Evolutionary conservation across 2,797 vertebrate species (phyloP).

Genomic region (Ataeniobius toweri): DNA sequence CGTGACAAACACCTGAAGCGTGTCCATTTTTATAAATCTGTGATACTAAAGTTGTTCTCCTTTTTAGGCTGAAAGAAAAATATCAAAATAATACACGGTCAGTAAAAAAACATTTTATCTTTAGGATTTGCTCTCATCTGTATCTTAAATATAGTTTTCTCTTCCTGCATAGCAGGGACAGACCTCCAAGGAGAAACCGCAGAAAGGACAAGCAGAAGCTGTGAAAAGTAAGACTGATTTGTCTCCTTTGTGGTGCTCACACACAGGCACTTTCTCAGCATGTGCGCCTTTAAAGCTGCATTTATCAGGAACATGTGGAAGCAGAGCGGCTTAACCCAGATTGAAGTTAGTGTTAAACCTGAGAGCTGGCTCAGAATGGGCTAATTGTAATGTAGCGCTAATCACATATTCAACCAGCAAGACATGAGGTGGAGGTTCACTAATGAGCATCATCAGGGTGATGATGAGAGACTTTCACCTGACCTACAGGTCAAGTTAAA

Average conservation of each 20-base stretch:
- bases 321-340: no score
- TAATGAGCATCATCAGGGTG: no score
- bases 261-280: slow-evolving; percentile 15
- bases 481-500: no score
- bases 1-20: background rate
- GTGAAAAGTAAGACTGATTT: slow-evolving; percentile 80
- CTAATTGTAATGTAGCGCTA: no score
- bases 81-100: slow-evolving; percentile 50
- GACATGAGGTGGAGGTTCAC: no score
- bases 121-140: background rate
- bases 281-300: slow-evolving; percentile 32
- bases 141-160: slow-evolving; percentile 34
- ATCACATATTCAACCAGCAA: no score
- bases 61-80: slow-evolving; percentile 48
- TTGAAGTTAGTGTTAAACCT: no score
- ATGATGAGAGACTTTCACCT: no score
- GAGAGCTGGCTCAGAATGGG: no score
- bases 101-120: slow-evolving; percentile 42
- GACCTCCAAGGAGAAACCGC: slow-evolving; percentile 80
- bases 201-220: slow-evolving; percentile 79
- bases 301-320: slow-evolving; percentile 19
- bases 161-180: slow-evolving; percentile 35
- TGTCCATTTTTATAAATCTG: background rate
- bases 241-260: background rate
- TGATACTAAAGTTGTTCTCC: slow-evolving; percentile 13